These are phyloP conservation scores for Merodon equestris DNA, from an alignment of 2,888 invertebrate genomes.

Conservation along the genomic window DNA sequence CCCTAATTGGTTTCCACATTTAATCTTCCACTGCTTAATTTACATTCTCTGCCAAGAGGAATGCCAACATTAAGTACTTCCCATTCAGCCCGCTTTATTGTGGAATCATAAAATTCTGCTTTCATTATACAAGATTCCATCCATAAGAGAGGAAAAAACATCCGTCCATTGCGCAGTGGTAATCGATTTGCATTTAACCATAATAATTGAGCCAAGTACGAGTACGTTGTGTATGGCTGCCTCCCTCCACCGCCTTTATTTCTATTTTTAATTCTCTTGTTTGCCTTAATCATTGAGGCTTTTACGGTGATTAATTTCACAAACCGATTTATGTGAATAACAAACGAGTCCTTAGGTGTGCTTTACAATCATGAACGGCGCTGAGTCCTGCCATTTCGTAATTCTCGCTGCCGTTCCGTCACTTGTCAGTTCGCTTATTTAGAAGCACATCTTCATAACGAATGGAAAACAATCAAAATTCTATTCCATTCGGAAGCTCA, in stretches of 20 bases:
- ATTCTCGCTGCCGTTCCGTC: not conserved
- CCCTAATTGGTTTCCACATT: conserved; percentile 47
- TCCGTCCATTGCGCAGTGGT: not conserved
- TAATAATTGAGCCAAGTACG: conserved; percentile 45
- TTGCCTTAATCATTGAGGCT: not conserved
- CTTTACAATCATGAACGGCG: no score
- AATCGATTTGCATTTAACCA: conserved; percentile 45
- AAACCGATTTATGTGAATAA: not conserved
- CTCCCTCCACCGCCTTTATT: not conserved
- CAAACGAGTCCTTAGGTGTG: not conserved
- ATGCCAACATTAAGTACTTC: not conserved
- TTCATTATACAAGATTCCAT: not conserved
- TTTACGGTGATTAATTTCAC: conserved; percentile 35
- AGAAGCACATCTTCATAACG: not conserved
- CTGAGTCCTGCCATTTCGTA: no score
- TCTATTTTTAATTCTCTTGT: not conserved
- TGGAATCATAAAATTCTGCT: no score
- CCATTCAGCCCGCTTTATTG: not conserved
- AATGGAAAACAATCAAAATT: conserved; percentile 27
- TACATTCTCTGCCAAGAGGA: not conserved
- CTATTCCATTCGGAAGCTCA: conserved; percentile 29
- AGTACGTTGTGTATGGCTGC: not conserved
- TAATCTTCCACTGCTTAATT: conserved; percentile 30
- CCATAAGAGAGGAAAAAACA: not conserved
- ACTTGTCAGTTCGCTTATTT: no score